Evolutionary conservation across 2,797 vertebrate species (phyloP), one percentile per base, ranked within the genome.

Genomic region (Sternotherus odoratus): DNA sequence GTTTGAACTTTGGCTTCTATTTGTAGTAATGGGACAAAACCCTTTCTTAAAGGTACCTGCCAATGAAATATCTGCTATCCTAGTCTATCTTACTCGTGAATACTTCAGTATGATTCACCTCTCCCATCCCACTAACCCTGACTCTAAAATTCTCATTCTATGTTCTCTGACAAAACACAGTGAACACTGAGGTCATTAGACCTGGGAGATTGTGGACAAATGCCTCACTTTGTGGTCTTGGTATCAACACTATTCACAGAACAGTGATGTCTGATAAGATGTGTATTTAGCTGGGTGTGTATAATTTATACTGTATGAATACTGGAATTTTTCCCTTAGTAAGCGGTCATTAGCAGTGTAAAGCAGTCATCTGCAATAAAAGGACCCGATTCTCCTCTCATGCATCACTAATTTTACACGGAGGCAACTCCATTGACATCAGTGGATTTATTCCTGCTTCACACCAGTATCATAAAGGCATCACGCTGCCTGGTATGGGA

Each of bases 301-400:
- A 74, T 36, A 66, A 83, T 90, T 84, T 90, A 60, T 90, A 93
- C 49, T 66, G 81, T 91, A 77, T 83, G 88, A 92, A 85, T 80
- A 53, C 28, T 86, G 90, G 74, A 79, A 57, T 91, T 93, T 91
- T 82, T 63, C n/a, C 79, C 26, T 39, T 88, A 77, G 91, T 54
- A 89, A 86, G n/a, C 80, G 66, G 60, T 72, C 74, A 63, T 48
- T 86, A 11, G 28, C 83, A 89, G 13, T 53, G n/a, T 93, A n/a
- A 79, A 77, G 90, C 90, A 48, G 9, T 82, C 48, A 49, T 48
- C 89, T 84, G 85, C 75, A 86, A 66, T 12, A 5, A 50, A 78
- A 69, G 46, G 49, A 69, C 50, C 49, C 49, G 46, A 78, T 90
- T 91, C 46, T 88, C 4, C 30, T 83, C 8, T 3, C 39, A 17